Conservation (phyloP, 2,113 vertebrate genomes). For the Formicarius rufipectus region DNA sequence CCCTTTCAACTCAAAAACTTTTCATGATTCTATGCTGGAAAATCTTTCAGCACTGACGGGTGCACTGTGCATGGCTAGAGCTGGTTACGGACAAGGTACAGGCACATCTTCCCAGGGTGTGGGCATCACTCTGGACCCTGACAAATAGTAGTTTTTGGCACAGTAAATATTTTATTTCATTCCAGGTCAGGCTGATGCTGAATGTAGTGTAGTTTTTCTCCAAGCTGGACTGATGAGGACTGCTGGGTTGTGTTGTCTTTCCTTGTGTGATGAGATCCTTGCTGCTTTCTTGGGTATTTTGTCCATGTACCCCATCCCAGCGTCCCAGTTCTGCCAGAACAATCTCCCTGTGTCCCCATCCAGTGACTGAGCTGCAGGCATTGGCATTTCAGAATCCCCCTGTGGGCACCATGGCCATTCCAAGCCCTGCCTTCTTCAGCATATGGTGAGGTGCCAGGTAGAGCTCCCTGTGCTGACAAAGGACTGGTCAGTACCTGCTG, state of each 20-base stretch:
- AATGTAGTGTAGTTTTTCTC: not conserved
- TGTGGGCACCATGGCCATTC: not conserved
- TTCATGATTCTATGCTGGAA: not conserved
- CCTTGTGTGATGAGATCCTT: not conserved
- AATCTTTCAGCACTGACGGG: not conserved
- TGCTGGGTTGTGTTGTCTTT: not conserved
- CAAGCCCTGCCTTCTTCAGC: not conserved
- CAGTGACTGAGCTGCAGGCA: not conserved
- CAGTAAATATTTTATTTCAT: not conserved
- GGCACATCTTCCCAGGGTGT: not conserved
- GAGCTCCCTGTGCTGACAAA: not conserved
- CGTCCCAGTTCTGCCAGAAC: not conserved
- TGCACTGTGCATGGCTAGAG: not conserved
- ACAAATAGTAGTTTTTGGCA: not conserved
- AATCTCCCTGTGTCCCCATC: not conserved
- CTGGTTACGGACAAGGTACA: not conserved
- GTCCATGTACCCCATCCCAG: accelerated
- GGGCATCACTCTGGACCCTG: not conserved
- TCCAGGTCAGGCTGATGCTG: not conserved
- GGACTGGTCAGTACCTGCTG: not conserved
- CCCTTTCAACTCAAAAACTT: not conserved
- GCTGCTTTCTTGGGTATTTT: not conserved
- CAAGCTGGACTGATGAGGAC: not conserved
- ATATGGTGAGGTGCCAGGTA: not conserved
- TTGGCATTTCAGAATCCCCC: not conserved